These are phyloP conservation scores for Macaria liturata DNA, from an alignment of 2,888 invertebrate genomes.

Conservation along the genomic window DNA sequence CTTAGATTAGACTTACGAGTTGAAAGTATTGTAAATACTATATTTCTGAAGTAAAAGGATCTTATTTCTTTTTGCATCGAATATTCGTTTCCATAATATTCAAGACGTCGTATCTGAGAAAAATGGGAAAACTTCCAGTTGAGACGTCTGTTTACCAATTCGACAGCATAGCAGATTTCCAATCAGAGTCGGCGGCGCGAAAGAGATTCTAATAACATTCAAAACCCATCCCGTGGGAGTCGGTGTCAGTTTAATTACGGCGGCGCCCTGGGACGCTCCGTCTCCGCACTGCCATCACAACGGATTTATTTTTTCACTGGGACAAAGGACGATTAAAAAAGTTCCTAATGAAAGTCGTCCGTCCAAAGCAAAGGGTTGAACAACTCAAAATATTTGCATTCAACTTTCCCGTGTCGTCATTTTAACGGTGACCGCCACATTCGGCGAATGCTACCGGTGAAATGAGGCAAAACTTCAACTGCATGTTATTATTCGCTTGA, in stretches of 20 bases:
- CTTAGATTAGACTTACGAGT: too few species aligned
- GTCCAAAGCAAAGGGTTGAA: slow-evolving; percentile 69
- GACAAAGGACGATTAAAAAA: slow-evolving; percentile 82
- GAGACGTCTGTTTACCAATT: slow-evolving; percentile 47
- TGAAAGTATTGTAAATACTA: too few species aligned
- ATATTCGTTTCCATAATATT: background rate
- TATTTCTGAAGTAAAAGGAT: too few species aligned
- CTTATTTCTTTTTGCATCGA: too few species aligned
- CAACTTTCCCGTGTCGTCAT: slow-evolving; percentile 33
- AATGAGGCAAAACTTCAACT: slow-evolving; percentile 1
- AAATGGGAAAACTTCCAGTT: slow-evolving; percentile 29
- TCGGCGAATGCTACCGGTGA: slow-evolving; percentile 4
- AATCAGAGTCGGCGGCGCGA: slow-evolving; percentile 76
- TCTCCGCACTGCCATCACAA: slow-evolving; percentile 66
- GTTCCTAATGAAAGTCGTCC: slow-evolving; percentile 78
- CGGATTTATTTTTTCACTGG: slow-evolving; percentile 74
- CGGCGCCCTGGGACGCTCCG: slow-evolving; percentile 54
- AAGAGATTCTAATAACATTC: slow-evolving; percentile 82
- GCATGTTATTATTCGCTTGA: slow-evolving; percentile 2
- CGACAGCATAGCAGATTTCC: slow-evolving; percentile 66
- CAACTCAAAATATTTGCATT: slow-evolving; percentile 47
- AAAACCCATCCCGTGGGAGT: slow-evolving; percentile 76
- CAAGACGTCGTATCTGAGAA: slow-evolving; percentile 13
- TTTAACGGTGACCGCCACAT: slow-evolving; percentile 19
- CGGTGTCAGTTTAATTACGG: slow-evolving; percentile 81